phyloP scores from a whole-genome alignment of 2,888 invertebrate species.

The Cynaeus angustus region DNA sequence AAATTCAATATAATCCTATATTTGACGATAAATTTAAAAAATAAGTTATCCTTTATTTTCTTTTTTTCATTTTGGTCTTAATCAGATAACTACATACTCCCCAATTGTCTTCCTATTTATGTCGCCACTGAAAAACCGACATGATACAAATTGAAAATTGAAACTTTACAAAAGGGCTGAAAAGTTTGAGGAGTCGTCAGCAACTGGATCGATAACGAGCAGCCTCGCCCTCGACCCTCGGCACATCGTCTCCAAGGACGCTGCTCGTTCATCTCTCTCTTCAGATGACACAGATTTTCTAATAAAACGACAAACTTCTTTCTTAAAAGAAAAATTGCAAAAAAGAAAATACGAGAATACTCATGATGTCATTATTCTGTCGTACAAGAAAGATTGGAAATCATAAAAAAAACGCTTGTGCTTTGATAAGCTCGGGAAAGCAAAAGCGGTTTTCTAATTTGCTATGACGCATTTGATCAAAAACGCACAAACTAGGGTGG shows the following conservation, averaged over 20 bases:
- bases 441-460: too few species aligned
- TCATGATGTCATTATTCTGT: not conserved
- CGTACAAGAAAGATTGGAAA: not conserved
- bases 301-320: slow-evolving; percentile 32
- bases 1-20: too few species aligned
- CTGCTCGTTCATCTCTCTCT: slow-evolving; percentile 41
- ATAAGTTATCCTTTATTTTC: too few species aligned
- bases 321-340: not conserved
- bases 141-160: slow-evolving; percentile 14
- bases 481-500: too few species aligned
- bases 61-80: too few species aligned
- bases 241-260: slow-evolving; percentile 62
- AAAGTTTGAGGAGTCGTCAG: slow-evolving; percentile 49
- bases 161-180: slow-evolving; percentile 24
- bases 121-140: not conserved
- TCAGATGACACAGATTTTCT: slow-evolving; percentile 58
- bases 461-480: too few species aligned
- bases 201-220: slow-evolving; percentile 59
- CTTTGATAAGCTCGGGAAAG: too few species aligned
- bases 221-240: slow-evolving; percentile 60
- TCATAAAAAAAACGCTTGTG: not conserved
- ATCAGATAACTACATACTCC: too few species aligned
- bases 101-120: too few species aligned
- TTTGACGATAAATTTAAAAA: too few species aligned
- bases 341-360: not conserved